phyloP scores from a whole-genome alignment of 2,797 vertebrate species.

The Phoxinus dragarum region DNA sequence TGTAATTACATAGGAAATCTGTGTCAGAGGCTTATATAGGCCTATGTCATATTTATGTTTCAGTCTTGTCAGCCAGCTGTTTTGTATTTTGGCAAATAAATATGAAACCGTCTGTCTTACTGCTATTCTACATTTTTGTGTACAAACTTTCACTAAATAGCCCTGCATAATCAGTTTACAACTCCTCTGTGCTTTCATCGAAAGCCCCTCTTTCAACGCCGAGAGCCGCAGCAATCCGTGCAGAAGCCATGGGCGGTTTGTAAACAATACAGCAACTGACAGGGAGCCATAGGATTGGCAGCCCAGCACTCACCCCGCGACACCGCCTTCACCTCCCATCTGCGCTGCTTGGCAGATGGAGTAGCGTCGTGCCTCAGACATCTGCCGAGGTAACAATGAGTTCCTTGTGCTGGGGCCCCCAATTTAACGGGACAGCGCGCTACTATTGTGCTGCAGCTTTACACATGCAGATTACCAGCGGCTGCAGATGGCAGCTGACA shows the following conservation, averaged over 20 bases:
- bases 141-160: background rate
- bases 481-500: conserved; percentile 69
- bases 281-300: conserved; percentile 67
- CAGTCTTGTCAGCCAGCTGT: background rate
- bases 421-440: conserved; percentile 70
- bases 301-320: conserved; percentile 60
- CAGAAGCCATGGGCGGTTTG: conserved; percentile 45
- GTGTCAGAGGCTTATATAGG: background rate
- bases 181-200: conserved; percentile 30
- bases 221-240: conserved; percentile 66
- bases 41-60: background rate
- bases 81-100: conserved; percentile 26
- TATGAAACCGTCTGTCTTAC: background rate
- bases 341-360: conserved; percentile 78
- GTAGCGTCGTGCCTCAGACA: conserved; percentile 75
- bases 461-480: conserved; percentile 78
- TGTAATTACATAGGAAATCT: background rate
- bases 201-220: conserved; percentile 38
- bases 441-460: conserved; percentile 74
- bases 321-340: conserved; percentile 67
- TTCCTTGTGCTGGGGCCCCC: conserved; percentile 69
- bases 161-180: background rate
- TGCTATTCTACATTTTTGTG: background rate
- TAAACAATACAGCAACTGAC: conserved; percentile 71
- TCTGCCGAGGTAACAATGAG: conserved; percentile 77